phyloP scores from a whole-genome alignment of 2,888 invertebrate species.

The Noctua fimbriata region DNA sequence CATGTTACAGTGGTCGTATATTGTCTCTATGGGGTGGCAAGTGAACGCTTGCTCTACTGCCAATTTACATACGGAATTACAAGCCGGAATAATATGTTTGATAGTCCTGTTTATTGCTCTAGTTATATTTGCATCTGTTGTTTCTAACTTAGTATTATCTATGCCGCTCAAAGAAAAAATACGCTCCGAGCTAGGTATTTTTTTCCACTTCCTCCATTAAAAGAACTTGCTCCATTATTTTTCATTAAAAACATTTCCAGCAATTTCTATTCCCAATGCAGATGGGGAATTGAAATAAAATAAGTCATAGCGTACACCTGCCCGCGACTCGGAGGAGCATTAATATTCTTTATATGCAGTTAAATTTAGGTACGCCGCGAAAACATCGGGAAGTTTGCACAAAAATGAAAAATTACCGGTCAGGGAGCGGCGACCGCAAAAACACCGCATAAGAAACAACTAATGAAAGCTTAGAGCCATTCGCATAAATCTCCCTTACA shows the following conservation, averaged over 20 bases:
- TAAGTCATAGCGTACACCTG: slow-evolving; percentile 89
- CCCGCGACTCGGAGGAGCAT: slow-evolving; percentile 80
- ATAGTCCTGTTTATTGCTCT: slow-evolving; percentile 80
- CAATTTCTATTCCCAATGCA: slow-evolving; percentile 81
- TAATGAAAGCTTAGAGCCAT: slow-evolving; percentile 91
- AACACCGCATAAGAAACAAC: slow-evolving; percentile 89
- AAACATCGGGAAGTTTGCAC: slow-evolving; percentile 87
- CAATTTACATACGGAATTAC: slow-evolving; percentile 90
- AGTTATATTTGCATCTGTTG: slow-evolving; percentile 61
- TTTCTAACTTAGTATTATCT: slow-evolving; percentile 52
- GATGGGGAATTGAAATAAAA: slow-evolving; percentile 84
- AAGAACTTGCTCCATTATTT: slow-evolving; percentile 75
- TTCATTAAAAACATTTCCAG: slow-evolving; percentile 80
- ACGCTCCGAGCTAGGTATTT: slow-evolving; percentile 38
- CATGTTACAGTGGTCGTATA: slow-evolving; percentile 70
- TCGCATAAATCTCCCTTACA: slow-evolving; percentile 91
- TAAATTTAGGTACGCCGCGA: slow-evolving; percentile 84
- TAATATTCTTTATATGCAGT: slow-evolving; percentile 90
- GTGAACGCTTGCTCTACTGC: slow-evolving; percentile 85
- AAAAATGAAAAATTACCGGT: slow-evolving; percentile 90
- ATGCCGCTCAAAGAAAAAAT: slow-evolving; percentile 56
- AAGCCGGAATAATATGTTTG: slow-evolving; percentile 84
- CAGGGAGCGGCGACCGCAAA: slow-evolving; percentile 89
- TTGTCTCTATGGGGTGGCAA: slow-evolving; percentile 84
- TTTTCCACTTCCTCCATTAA: slow-evolving; percentile 61